Evolutionary conservation across 2,888 invertebrate genomes (phyloP).

Genomic region (Eumerus sabulonum): DNA sequence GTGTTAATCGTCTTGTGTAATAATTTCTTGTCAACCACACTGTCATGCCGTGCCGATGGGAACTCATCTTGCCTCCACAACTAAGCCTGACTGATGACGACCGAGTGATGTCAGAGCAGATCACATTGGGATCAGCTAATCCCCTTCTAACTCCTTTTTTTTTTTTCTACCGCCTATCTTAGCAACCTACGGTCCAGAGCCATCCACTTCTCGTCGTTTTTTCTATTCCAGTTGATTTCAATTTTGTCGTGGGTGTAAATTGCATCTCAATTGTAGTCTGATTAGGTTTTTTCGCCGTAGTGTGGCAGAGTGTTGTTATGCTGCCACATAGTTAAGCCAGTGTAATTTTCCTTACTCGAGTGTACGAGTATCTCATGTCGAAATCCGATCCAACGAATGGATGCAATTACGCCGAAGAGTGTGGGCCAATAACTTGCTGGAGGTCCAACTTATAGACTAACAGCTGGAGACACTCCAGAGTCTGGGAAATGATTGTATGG

Average conservation of each 20-base stretch:
- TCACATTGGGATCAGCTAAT: slow-evolving; percentile 58
- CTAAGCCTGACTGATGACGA: slow-evolving; percentile 12
- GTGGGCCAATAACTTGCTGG: slow-evolving; percentile 61
- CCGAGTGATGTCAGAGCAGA: slow-evolving; percentile 65
- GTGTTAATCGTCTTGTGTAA: not conserved
- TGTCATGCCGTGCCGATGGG: slow-evolving; percentile 26
- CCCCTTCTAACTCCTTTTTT: slow-evolving; percentile 9
- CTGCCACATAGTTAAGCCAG: slow-evolving; percentile 61
- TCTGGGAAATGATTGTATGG: slow-evolving; percentile 38
- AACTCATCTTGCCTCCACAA: slow-evolving; percentile 26
- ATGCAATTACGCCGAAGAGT: slow-evolving; percentile 61
- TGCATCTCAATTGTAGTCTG: slow-evolving; percentile 68
- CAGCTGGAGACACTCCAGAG: slow-evolving; percentile 37
- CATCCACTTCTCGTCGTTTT: slow-evolving; percentile 6
- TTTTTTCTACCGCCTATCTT: slow-evolving; percentile 31
- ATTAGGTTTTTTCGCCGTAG: slow-evolving; percentile 46
- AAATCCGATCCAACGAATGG: slow-evolving; percentile 65
- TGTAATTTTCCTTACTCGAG: slow-evolving; percentile 53
- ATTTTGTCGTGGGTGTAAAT: slow-evolving; percentile 66
- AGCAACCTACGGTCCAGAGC: slow-evolving; percentile 9
- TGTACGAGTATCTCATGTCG: slow-evolving; percentile 54
- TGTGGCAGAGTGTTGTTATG: slow-evolving; percentile 44
- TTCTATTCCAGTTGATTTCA: slow-evolving; percentile 49
- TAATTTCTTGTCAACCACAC: slow-evolving; percentile 10
- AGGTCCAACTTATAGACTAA: slow-evolving; percentile 46